These are phyloP conservation scores for Brachyrhaphis roseni DNA, from an alignment of 2,797 vertebrate species.

Conservation along the genomic window DNA sequence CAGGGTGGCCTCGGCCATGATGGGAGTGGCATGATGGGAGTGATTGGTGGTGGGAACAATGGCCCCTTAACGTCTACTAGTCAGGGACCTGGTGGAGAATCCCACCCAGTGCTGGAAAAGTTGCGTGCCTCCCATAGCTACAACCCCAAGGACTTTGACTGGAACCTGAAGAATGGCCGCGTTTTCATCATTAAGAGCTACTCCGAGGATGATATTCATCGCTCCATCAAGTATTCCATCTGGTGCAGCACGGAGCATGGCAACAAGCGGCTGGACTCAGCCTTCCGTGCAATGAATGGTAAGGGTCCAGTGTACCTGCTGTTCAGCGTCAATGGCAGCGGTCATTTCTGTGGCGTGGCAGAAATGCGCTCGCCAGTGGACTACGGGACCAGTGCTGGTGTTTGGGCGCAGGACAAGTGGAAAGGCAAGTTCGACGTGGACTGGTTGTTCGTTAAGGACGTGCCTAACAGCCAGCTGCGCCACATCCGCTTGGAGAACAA, in stretches of 20 bases:
- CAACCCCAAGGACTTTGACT: conserved; percentile 95
- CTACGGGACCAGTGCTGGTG: conserved; percentile 95
- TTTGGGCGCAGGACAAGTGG: conserved; percentile 99
- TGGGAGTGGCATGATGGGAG: conserved; percentile 67
- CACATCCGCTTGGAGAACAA: conserved; percentile 98
- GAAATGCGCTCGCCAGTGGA: conserved; percentile 97
- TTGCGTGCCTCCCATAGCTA: conserved; percentile 94
- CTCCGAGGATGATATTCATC: conserved; percentile 98
- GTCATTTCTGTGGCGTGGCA: conserved; percentile 95
- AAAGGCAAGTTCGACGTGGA: conserved; percentile 97
- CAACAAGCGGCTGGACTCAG: conserved; percentile 94
- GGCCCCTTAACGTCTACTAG: conserved; percentile 49
- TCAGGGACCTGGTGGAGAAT: conserved; percentile 79
- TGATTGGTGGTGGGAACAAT: conserved; percentile 71
- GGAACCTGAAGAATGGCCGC: conserved; percentile 93
- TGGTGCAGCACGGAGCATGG: conserved; percentile 99
- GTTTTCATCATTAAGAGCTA: conserved; percentile 99
- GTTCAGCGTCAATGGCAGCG: conserved; percentile 96
- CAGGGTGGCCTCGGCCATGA: conserved; percentile 81
- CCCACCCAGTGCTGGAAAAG: conserved; percentile 94
- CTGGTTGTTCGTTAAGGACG: conserved; percentile 98
- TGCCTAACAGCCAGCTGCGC: conserved; percentile 95
- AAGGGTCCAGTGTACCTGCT: conserved; percentile 93
- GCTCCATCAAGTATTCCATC: conserved; percentile 99
- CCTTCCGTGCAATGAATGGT: conserved; percentile 88